Percentiles rank a stretch among this genome's conserved stretches.
These are phyloP conservation scores for Peromyscus attwateri DNA, from an alignment of 2,797 vertebrate genomes.

Conservation along the genomic window DNA sequence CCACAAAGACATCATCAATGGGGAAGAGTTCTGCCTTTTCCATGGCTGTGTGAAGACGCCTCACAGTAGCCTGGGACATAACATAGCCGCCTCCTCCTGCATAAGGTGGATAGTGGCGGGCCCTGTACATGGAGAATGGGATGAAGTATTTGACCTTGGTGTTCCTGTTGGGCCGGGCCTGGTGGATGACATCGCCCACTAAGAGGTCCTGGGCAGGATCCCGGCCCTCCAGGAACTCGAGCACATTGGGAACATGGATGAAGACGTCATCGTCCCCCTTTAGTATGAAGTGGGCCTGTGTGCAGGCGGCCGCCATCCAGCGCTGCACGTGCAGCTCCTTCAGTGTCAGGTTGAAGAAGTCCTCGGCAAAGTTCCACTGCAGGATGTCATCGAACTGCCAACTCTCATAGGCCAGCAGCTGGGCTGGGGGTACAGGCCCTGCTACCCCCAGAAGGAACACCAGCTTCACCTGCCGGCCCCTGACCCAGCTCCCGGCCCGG, in stretches of 20 bases:
- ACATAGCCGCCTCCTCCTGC: conserved; percentile 89
- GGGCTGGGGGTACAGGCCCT: conserved; percentile 80
- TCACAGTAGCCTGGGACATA: conserved; percentile 88
- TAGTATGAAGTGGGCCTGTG: conserved; percentile 84
- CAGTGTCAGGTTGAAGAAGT: conserved; percentile 91
- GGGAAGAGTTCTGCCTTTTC: conserved; percentile 88
- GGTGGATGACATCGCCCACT: conserved; percentile 88
- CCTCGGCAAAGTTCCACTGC: conserved; percentile 90
- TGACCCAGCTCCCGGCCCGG: conserved; percentile 68
- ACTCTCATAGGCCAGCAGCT: conserved; percentile 88
- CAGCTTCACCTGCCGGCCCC: conserved; percentile 82
- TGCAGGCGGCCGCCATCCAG: conserved; percentile 87
- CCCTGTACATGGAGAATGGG: conserved; percentile 87
- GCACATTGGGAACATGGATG: conserved; percentile 88
- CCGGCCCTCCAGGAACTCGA: conserved; percentile 87
- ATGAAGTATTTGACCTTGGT: conserved; percentile 90
- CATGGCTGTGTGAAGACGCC: conserved; percentile 79
- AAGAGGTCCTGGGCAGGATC: conserved; percentile 87
- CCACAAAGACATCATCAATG: conserved; percentile 91
- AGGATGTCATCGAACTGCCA: conserved; percentile 88
- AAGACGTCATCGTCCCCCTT: conserved; percentile 91
- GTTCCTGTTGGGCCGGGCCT: conserved; percentile 88
- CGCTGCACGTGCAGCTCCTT: conserved; percentile 90
- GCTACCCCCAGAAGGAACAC: conserved; percentile 88
- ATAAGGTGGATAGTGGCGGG: conserved; percentile 88